A percentile compares a stretch with the other conserved stretches of the same genome.
Evolutionary conservation across 2,797 vertebrate genomes (phyloP).

Genomic region (Darevskia mixta): DNA sequence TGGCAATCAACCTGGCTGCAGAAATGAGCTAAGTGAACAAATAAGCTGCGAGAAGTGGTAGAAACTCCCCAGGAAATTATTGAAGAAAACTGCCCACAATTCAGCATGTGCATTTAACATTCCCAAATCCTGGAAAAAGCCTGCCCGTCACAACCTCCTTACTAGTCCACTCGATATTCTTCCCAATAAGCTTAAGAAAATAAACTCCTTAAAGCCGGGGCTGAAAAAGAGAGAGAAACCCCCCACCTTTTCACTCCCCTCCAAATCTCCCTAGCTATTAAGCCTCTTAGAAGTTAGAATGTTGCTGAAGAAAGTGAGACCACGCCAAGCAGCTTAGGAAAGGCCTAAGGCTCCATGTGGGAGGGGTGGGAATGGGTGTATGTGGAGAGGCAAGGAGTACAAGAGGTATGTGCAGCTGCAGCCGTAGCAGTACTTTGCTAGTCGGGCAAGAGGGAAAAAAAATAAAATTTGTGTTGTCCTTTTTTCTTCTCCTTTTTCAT

Average conservation of each 20-base stretch:
- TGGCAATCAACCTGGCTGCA: neutral
- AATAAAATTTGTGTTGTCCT: neutral
- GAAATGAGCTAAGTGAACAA: neutral
- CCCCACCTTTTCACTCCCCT: slow-evolving; percentile 11
- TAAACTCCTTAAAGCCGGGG: slow-evolving; percentile 68
- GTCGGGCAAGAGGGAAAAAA: neutral
- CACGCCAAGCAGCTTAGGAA: slow-evolving; percentile 53
- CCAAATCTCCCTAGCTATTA: slow-evolving; percentile 49
- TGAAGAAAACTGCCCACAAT: neutral
- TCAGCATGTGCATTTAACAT: accelerated
- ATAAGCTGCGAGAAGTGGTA: neutral
- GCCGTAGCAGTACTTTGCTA: neutral
- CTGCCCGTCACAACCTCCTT: slow-evolving; percentile 17
- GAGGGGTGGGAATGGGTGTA: slow-evolving; percentile 6
- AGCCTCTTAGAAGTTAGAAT: slow-evolving; percentile 73
- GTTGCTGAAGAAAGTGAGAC: slow-evolving; percentile 63
- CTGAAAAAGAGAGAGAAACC: slow-evolving; percentile 57
- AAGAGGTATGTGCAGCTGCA: neutral
- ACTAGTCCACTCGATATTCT: slow-evolving; percentile 53
- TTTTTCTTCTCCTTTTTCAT: neutral
- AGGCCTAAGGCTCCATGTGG: slow-evolving; percentile 10
- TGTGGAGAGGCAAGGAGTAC: neutral
- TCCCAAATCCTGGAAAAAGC: neutral
- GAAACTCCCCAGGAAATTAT: neutral
- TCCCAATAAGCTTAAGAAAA: slow-evolving; percentile 70